Percentiles rank a stretch among this genome's conserved stretches.
These are phyloP conservation scores for Trididemnum clinides DNA, from an alignment of 23 tunicate genomes.

Conservation along the genomic window DNA sequence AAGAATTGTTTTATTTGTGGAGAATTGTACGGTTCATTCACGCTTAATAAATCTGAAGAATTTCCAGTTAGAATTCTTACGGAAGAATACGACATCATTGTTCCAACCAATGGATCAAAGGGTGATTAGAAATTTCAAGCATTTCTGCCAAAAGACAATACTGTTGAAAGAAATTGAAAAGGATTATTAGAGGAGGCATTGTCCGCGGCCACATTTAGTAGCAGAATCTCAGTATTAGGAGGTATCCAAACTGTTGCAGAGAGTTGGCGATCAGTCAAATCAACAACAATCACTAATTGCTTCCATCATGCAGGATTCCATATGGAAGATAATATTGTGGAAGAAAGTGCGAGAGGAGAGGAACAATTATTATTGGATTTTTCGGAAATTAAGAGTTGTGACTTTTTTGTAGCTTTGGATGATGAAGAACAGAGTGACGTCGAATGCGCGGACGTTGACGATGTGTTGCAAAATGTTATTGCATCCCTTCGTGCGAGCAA, in stretches of 20 bases:
- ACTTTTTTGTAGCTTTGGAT: neutral
- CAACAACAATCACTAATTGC: too few relatives aligned
- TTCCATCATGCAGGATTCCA: neutral
- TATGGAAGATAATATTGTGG: neutral
- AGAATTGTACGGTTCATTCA: neutral
- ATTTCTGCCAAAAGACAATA: too few relatives aligned
- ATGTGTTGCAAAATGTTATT: neutral
- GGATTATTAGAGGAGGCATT: neutral
- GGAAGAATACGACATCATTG: too few relatives aligned
- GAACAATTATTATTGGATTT: neutral
- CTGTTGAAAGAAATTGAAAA: neutral
- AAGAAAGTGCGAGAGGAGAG: neutral
- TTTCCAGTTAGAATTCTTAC: neutral
- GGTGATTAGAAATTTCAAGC: neutral
- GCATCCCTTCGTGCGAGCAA: neutral
- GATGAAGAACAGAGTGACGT: neutral
- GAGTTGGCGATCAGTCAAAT: neutral
- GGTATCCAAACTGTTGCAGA: neutral
- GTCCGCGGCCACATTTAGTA: neutral
- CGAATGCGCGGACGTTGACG: neutral
- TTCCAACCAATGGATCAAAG: conserved; percentile 9
- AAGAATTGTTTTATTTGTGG: neutral
- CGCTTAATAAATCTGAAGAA: neutral
- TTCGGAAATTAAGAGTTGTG: neutral
- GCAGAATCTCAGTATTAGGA: neutral